Percentiles rank a stretch among this genome's conserved stretches.
Conservation (phyloP, 2,113 vertebrate genomes). For the Harpagus bidentatus region DNA sequence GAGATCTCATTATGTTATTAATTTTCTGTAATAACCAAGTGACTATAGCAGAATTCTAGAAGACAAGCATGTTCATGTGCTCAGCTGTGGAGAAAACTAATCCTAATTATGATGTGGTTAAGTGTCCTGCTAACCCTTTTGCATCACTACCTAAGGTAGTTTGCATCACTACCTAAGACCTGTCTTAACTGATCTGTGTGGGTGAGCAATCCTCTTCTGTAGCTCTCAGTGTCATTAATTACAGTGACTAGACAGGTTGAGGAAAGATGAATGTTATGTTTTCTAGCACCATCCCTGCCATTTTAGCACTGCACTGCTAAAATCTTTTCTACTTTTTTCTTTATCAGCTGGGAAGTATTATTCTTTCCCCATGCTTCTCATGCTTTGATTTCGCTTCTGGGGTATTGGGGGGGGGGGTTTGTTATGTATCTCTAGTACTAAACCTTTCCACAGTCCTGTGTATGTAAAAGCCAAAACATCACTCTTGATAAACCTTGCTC, state of each 20-base stretch:
- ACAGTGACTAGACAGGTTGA: background rate
- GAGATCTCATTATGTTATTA: background rate
- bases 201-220: background rate
- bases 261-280: background rate
- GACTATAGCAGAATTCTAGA: background rate
- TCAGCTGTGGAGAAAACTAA: background rate
- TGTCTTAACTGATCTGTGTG: background rate
- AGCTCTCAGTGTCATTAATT: background rate
- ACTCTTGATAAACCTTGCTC: background rate
- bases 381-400: background rate
- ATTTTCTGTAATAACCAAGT: background rate
- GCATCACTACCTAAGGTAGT: background rate
- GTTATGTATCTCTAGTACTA: background rate
- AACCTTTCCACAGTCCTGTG: background rate
- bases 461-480: background rate
- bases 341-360: background rate
- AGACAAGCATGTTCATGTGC: background rate
- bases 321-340: slow-evolving; percentile 18
- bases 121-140: background rate
- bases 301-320: background rate
- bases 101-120: background rate
- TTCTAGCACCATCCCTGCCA: background rate
- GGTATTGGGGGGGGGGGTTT: background rate
- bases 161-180: background rate
- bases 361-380: background rate